Base-by-base conservation (phyloP, 2,888 invertebrate species). In the Oscheius myriophilus region DNA sequence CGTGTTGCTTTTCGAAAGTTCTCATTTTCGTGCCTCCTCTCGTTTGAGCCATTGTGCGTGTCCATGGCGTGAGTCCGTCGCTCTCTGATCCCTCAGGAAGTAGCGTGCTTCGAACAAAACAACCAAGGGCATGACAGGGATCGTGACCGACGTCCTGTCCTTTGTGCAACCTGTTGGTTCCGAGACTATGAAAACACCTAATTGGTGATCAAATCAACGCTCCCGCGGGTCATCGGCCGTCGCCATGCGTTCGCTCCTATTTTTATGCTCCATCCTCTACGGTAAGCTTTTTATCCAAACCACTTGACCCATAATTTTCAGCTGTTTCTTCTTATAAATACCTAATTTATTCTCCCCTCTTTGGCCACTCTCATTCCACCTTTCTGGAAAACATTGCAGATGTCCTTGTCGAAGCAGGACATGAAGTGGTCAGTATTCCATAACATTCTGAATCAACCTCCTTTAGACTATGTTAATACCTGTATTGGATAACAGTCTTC, bases 391-490 rank as follows among this genome's bases (percentile, higher is more conserved):
- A 54, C 41, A 62, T 73, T 11, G 67, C 73, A 14, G 73, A 73
- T 26, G 54, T 63, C 25, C 23, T 73, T 7, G 51, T 68, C 1
- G 70, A 73, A 45, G 70, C 70, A 11, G 73, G 73, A 14, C 73
- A 73, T 49, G 63, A 71, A 58, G 73, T 73, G 52, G 73, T 71
- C 18, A 66, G 67, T 41, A 21, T 11, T 2, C 14, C 33, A 25
- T n/a, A 55, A 16, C 0, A 33, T 18, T 33, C n/a, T n/a, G n/a
- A 9, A 33, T 33, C 3, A 33, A 33, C 3, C 33, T 9, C 33
- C 33, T 71, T 18, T 55, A 74, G 73, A 74, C 74, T 0, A 62
- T 74, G 42, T 42, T 71, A 0, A 39, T 71, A 18, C 74, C 71
- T 0, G 59, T 74, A 1, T 42, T 71, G 1, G 71, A 74, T 25